Conservation (phyloP, 1,140 invertebrate genomes). For the Drosophila melanica region DNA sequence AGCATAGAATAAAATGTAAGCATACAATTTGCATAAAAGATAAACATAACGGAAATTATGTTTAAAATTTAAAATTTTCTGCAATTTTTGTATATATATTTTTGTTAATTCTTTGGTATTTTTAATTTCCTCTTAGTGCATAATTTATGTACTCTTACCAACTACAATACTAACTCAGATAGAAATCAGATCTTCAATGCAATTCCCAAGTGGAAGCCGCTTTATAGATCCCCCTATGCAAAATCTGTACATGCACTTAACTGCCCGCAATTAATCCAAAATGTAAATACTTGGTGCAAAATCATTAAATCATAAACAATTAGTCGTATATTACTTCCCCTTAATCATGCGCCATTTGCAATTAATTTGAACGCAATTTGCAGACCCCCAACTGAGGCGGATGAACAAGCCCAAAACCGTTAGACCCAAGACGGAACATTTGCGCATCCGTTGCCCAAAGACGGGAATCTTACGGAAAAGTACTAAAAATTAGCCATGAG, state of each 20-base stretch:
- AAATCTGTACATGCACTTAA: too few species aligned
- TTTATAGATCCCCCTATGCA: too few species aligned
- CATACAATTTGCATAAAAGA: neutral
- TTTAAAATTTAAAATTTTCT: neutral
- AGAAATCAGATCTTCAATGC: too few species aligned
- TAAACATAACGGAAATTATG: neutral
- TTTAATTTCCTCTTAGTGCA: too few species aligned
- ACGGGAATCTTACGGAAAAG: constrained; percentile 46
- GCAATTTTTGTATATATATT: too few species aligned
- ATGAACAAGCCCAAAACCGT: constrained; percentile 29
- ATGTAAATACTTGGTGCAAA: constrained; percentile 40
- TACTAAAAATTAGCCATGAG: constrained; percentile 46
- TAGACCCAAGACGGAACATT: constrained; percentile 48
- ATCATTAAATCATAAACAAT: constrained; percentile 80
- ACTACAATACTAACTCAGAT: too few species aligned
- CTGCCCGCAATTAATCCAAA: neutral
- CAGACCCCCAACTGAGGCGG: constrained; percentile 58
- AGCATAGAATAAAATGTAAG: neutral
- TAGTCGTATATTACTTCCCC: constrained; percentile 77
- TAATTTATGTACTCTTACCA: too few species aligned
- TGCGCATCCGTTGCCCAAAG: constrained; percentile 55
- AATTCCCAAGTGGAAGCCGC: too few species aligned
- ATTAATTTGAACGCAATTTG: constrained; percentile 82
- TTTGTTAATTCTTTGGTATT: too few species aligned
- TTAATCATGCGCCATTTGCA: constrained; percentile 82